phyloP scores from a whole-genome alignment of 2,113 vertebrate genomes.

The Arizona elegans region DNA sequence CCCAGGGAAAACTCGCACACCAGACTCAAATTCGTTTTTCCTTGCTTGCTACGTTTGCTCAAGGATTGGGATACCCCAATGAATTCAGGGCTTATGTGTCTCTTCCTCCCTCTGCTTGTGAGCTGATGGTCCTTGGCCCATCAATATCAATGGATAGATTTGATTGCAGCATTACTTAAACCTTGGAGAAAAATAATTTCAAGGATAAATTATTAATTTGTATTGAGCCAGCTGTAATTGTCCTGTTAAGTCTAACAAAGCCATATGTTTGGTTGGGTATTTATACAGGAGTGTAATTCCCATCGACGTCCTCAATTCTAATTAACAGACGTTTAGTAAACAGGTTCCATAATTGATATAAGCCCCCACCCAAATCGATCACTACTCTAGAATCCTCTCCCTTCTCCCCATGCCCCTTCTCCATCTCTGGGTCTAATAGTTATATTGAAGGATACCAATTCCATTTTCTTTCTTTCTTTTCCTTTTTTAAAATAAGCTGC shows the following conservation, averaged over 20 bases:
- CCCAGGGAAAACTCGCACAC: background rate
- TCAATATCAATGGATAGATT: constrained; percentile 22
- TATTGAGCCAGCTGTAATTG: constrained; percentile 30
- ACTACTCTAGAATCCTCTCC: background rate
- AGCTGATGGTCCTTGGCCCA: background rate
- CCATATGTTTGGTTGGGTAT: constrained; percentile 27
- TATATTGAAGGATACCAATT: constrained; percentile 1
- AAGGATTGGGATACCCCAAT: background rate
- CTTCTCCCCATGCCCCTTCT: background rate
- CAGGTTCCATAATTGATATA: constrained; percentile 34
- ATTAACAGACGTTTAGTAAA: constrained; percentile 33
- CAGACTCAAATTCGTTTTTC: background rate
- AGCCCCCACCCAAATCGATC: constrained; percentile 21
- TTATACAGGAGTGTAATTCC: constrained; percentile 28
- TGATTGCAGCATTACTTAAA: constrained; percentile 33
- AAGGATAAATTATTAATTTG: constrained; percentile 39
- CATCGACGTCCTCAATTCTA: constrained; percentile 32
- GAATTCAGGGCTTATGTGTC: background rate
- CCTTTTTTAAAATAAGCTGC: background rate
- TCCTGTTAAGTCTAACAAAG: constrained; percentile 37
- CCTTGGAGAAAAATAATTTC: constrained; percentile 39
- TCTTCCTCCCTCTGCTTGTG: background rate
- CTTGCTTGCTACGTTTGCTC: background rate
- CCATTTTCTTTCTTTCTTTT: background rate
- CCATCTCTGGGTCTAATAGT: background rate